Conservation (phyloP, 1,140 invertebrate genomes). For the Acromyrmex heyeri region DNA sequence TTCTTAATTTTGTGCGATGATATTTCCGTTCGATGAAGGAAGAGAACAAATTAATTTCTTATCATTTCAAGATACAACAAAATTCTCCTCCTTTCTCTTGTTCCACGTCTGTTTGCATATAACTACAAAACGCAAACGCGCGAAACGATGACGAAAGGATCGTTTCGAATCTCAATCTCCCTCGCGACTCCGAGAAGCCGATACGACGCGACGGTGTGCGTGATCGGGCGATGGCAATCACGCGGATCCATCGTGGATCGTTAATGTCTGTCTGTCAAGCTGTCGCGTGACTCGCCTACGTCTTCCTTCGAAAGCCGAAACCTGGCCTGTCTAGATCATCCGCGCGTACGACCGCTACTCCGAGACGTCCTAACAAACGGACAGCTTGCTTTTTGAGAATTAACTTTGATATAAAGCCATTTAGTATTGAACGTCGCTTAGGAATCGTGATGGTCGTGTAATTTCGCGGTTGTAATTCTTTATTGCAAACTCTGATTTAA, state of each 20-base stretch:
- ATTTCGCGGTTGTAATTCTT: background rate
- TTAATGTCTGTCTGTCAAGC: slow-evolving; percentile 77
- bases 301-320: slow-evolving; percentile 72
- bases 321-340: slow-evolving; percentile 45
- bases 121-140: slow-evolving; percentile 9
- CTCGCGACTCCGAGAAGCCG: slow-evolving; percentile 68
- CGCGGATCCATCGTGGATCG: slow-evolving; percentile 75
- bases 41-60: background rate
- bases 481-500: background rate
- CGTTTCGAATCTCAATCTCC: slow-evolving; percentile 66
- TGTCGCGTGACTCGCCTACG: slow-evolving; percentile 74
- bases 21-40: too few relatives aligned
- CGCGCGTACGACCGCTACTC: slow-evolving; percentile 35
- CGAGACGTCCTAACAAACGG: slow-evolving; percentile 18
- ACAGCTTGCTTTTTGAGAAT: slow-evolving; percentile 30
- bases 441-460: background rate
- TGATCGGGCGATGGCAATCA: slow-evolving; percentile 74
- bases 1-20: background rate
- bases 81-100: background rate
- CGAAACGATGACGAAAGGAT: slow-evolving; percentile 54
- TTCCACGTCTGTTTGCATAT: slow-evolving; percentile 29
- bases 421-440: background rate
- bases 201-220: slow-evolving; percentile 52
- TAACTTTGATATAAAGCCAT: slow-evolving; percentile 30
- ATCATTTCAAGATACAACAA: background rate